Base-by-base conservation (phyloP, 2,888 invertebrate species). In the Brachylomia viminalis region DNA sequence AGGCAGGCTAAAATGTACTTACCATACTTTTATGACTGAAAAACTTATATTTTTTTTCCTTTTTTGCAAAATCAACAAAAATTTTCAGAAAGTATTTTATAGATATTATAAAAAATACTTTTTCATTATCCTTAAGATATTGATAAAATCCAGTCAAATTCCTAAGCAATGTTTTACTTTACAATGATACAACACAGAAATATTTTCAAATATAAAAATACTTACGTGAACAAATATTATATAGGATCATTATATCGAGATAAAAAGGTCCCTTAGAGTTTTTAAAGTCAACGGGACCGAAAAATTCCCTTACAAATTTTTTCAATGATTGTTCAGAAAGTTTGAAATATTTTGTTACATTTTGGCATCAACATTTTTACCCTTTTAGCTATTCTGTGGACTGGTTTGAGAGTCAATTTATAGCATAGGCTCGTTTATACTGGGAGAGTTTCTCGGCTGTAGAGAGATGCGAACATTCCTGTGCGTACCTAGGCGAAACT, bases 271-370 rank as follows among this genome's bases (percentile, higher is more conserved):
- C 54, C 23, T 38, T 47, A 20, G n/a, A 75, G 38, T 49, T 79
- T 76, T 47, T 65, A 78, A 86, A 83, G 86, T 83, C 74, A 72
- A 77, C 59, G 69, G 13, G 56, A 30, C 59, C 59, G 69, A 58
- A 68, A 80, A 72, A 78, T 62, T 65, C 77, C 42, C 64, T 77
- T 58, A 33, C 69, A 58, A 61, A 49, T 70, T 75, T 79, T 79
- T 79, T 69, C 38, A 47, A 79, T 49, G 76, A 77, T 77, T 86
- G 74, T 86, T 86, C 27, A 27, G 54, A 72, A 86, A 86, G 70
- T 86, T 86, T 64, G 45, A 65, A 82, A 83, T 33, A 75, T 72
- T 64, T 68, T 15, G 72, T 79, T 58, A 75, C 61, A 74, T 83
- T 83, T 78, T 66, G 54, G 10, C 74, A 67, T 75, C 54, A 77